Conservation (phyloP, 1,140 invertebrate species). For the Aphidius gifuensis region DNA sequence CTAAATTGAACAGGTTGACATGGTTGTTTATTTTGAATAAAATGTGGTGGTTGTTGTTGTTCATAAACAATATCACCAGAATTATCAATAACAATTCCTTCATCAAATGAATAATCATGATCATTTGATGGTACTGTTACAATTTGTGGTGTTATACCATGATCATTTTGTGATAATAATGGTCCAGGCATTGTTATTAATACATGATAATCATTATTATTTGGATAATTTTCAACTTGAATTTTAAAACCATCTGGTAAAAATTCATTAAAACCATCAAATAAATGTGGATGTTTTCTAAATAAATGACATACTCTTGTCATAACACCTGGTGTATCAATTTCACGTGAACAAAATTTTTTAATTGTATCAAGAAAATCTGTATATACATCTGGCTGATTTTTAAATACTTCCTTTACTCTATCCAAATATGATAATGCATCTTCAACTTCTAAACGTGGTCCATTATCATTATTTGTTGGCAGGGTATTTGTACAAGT, state of each 20-base stretch:
- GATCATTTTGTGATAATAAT: constrained; percentile 49
- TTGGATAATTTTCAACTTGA: constrained; percentile 89
- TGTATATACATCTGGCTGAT: constrained; percentile 97
- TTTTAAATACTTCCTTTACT: constrained; percentile 97
- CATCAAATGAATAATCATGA: constrained; percentile 49
- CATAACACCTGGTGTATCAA: constrained; percentile 98
- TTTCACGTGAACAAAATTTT: constrained; percentile 98
- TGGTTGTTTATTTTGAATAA: constrained; percentile 61
- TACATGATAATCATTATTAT: constrained; percentile 71
- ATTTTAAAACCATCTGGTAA: constrained; percentile 98
- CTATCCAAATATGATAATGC: constrained; percentile 97
- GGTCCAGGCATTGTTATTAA: constrained; percentile 78
- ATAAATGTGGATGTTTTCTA: constrained; percentile 94
- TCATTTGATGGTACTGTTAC: constrained; percentile 47
- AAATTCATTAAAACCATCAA: constrained; percentile 99
- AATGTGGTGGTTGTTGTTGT: constrained; percentile 47
- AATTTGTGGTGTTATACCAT: constrained; percentile 41
- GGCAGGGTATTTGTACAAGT: no score
- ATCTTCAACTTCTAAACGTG: constrained; percentile 92
- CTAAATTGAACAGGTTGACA: constrained; percentile 97
- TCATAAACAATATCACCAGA: constrained; percentile 55
- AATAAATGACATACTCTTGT: constrained; percentile 95
- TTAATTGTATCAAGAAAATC: constrained; percentile 99
- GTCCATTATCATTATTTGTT: constrained; percentile 31
- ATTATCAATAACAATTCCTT: constrained; percentile 50